Conservation (phyloP, 35 echinoderm and acorn worm genomes). For the Anneissia japonica region DNA sequence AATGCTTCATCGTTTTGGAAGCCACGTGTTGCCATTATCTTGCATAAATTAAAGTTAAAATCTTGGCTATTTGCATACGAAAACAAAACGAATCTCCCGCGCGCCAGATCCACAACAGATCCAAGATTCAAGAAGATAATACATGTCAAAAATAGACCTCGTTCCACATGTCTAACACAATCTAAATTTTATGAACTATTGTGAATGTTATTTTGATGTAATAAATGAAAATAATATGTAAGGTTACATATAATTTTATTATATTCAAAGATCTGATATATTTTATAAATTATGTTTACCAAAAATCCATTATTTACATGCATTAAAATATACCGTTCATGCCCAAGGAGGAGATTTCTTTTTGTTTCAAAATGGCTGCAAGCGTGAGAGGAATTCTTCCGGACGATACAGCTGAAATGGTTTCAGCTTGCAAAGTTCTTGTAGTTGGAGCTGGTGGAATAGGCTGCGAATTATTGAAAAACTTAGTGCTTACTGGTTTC, state of each 20-base stretch:
- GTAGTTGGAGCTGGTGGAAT: slow-evolving; percentile 97
- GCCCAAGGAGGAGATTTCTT: too few relatives aligned
- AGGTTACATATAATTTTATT: too few relatives aligned
- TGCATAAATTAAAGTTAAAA: neutral
- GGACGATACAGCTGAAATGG: slow-evolving; percentile 51
- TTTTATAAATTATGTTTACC: too few relatives aligned
- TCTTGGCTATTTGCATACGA: neutral
- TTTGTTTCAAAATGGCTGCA: slow-evolving; percentile 62
- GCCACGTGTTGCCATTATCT: neutral
- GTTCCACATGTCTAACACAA: neutral
- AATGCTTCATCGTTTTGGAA: neutral
- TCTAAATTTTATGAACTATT: too few relatives aligned
- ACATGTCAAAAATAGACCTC: too few relatives aligned
- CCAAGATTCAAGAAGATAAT: neutral
- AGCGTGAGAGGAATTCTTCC: slow-evolving; percentile 49
- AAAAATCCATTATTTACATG: too few relatives aligned
- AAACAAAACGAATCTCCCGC: neutral
- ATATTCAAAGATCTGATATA: too few relatives aligned
- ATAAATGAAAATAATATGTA: too few relatives aligned
- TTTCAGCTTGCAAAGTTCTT: slow-evolving; percentile 65
- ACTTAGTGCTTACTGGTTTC: slow-evolving; percentile 87
- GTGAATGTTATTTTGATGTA: too few relatives aligned
- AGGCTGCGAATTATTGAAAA: slow-evolving; percentile 86
- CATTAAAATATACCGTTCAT: too few relatives aligned
- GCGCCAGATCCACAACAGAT: neutral